Conservation (phyloP, 2,888 invertebrate species). For the Ormyrus thymus region DNA sequence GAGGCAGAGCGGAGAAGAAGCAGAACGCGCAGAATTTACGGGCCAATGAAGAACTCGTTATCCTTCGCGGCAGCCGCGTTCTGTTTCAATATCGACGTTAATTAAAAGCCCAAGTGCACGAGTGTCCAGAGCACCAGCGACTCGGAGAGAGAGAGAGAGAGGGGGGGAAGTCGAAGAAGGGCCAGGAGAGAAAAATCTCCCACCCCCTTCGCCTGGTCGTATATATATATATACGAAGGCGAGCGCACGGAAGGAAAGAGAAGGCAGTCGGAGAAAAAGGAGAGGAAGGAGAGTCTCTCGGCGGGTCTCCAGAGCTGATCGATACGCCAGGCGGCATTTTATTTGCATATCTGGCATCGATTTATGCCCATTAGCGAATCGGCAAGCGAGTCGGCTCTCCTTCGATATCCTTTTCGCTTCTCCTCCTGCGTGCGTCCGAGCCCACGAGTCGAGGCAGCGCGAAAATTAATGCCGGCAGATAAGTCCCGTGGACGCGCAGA, state of each 20-base stretch:
- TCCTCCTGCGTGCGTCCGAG: not conserved
- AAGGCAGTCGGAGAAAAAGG: not conserved
- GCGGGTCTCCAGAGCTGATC: constrained; percentile 28
- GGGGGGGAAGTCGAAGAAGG: not conserved
- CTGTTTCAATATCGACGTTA: constrained; percentile 58
- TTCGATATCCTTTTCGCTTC: not conserved
- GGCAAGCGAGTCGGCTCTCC: constrained; percentile 7
- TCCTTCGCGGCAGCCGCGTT: constrained; percentile 38
- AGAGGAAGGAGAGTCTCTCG: constrained; percentile 40
- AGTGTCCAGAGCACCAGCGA: constrained; percentile 41
- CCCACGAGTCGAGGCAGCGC: not conserved
- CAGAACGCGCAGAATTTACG: constrained; percentile 46
- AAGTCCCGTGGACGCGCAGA: not conserved
- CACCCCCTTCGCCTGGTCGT: not conserved
- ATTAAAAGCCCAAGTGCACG: constrained; percentile 56
- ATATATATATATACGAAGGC: not conserved
- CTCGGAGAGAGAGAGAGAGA: constrained; percentile 20
- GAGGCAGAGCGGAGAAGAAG: constrained; percentile 2
- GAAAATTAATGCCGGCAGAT: constrained; percentile 54
- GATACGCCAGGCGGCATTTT: constrained; percentile 47
- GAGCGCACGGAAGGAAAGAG: not conserved
- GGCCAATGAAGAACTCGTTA: constrained; percentile 56
- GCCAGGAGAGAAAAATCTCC: constrained; percentile 12
- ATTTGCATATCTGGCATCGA: constrained; percentile 61
- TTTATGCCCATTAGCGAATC: constrained; percentile 59